These are phyloP conservation scores for Chymomyza caudatula DNA, from an alignment of 2,888 invertebrate genomes.

Conservation along the genomic window DNA sequence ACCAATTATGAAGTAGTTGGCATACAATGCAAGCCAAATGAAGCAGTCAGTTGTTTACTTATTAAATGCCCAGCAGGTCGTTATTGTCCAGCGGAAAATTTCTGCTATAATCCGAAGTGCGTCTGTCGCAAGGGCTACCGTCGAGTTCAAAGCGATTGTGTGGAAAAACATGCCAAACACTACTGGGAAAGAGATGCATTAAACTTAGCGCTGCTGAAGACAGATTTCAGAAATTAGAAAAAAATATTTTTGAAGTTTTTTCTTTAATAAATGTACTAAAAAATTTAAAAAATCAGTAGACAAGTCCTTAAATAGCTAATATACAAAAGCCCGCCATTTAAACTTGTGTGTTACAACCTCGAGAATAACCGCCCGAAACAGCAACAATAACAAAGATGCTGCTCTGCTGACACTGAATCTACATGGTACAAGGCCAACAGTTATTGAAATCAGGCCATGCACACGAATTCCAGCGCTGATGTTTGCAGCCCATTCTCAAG, in stretches of 20 bases:
- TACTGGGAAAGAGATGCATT: background rate
- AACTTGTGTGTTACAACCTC: background rate
- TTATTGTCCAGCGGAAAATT: conserved; percentile 30
- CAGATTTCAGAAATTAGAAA: background rate
- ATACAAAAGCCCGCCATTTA: too few species aligned
- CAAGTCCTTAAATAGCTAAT: too few species aligned
- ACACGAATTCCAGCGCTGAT: conserved; percentile 42
- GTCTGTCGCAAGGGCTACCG: conserved; percentile 47
- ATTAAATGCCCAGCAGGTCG: conserved; percentile 20
- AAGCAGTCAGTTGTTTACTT: conserved; percentile 44
- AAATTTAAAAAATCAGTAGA: too few species aligned
- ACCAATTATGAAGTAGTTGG: conserved; percentile 34
- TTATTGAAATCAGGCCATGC: conserved; percentile 68
- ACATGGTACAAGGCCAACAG: conserved; percentile 57
- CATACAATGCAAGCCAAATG: conserved; percentile 31
- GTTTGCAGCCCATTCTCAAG: background rate
- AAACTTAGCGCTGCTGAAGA: conserved; percentile 1
- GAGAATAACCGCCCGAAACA: background rate
- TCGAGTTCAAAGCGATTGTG: conserved; percentile 19
- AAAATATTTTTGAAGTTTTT: too few species aligned
- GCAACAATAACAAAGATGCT: conserved; percentile 39
- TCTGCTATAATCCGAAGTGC: conserved; percentile 48
- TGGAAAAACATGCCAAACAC: conserved; percentile 18
- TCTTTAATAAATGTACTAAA: too few species aligned
- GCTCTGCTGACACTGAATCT: conserved; percentile 58